Conservation (phyloP, 2,113 vertebrate species). For the Dendrocopos noguchii region DNA sequence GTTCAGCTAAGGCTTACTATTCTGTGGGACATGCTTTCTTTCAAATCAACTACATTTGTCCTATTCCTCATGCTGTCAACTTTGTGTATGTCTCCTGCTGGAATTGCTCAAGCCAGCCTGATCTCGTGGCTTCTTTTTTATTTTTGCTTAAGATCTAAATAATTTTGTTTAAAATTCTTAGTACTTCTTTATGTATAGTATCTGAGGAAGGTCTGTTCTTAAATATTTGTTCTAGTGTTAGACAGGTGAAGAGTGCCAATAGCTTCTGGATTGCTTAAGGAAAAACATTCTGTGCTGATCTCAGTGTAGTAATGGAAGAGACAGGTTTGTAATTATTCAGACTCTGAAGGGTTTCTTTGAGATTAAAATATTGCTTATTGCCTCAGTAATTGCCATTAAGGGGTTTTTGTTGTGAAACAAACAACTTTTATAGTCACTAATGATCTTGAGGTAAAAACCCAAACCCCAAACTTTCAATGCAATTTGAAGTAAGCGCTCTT, state of each 20-base stretch:
- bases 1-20: background rate
- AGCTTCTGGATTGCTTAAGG: background rate
- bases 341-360: background rate
- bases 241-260: background rate
- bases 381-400: background rate
- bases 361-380: background rate
- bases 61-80: background rate
- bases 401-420: background rate
- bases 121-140: no score
- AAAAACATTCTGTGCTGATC: background rate
- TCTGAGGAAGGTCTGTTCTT: background rate
- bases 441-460: background rate
- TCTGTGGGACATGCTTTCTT: background rate
- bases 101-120: background rate
- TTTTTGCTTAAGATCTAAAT: background rate
- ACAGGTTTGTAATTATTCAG: background rate
- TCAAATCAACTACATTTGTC: background rate
- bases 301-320: background rate
- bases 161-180: background rate
- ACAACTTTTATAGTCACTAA: background rate
- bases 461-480: background rate
- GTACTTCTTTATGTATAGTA: background rate
- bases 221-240: background rate
- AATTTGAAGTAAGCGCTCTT: background rate
- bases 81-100: background rate